phyloP scores from a whole-genome alignment of 2,797 vertebrate species.

The Karalla daura region DNA sequence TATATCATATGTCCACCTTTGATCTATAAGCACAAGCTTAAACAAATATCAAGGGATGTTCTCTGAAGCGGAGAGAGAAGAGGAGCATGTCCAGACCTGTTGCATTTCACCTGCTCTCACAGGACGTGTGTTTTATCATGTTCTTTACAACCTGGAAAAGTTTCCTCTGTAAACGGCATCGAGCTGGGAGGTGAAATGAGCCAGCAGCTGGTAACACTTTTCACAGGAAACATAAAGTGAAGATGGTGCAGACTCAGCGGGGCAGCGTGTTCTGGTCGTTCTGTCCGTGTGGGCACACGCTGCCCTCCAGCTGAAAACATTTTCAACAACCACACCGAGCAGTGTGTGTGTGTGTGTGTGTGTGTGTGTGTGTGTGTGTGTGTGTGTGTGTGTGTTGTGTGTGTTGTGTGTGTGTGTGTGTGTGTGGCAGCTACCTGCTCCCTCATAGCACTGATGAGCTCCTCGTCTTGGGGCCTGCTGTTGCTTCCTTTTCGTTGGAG shows the following conservation, averaged over 20 bases:
- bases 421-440: constrained; percentile 77
- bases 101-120: background rate
- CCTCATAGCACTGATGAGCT: constrained; percentile 82
- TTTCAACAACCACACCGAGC: background rate
- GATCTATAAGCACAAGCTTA: background rate
- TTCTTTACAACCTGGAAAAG: background rate
- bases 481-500: constrained; percentile 70
- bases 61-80: background rate
- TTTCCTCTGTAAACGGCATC: background rate
- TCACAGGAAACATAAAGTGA: background rate
- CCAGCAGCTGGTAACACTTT: background rate
- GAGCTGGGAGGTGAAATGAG: background rate
- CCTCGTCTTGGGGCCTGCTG: constrained; percentile 76
- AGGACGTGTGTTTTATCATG: background rate
- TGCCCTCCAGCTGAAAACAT: background rate
- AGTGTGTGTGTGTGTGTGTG: background rate
- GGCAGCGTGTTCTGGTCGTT: constrained; percentile 10
- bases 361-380: background rate
- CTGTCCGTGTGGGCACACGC: background rate
- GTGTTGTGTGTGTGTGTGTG: background rate
- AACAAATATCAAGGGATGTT: background rate
- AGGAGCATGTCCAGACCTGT: background rate
- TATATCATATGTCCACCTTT: background rate
- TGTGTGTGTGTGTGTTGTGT: background rate
- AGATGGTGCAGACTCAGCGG: too few relatives aligned